A percentile compares a stretch with the other conserved stretches of the same genome.
Evolutionary conservation across 37 sponge, comb jelly and placozoan species (phyloP).

Genomic region (Halisarca cf. caerulea): DNA sequence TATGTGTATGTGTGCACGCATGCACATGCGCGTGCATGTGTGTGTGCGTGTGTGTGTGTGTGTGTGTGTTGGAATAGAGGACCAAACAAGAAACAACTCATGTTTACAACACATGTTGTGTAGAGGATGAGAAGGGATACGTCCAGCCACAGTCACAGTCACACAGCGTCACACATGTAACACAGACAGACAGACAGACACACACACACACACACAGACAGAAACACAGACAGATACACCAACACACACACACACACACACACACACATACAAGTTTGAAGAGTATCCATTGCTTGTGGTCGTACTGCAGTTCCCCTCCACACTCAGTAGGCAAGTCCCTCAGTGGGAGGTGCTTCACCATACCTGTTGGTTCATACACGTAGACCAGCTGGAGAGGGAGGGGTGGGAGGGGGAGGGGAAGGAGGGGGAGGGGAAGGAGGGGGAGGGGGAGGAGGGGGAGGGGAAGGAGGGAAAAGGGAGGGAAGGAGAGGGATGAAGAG

Average conservation of each 20-base stretch:
- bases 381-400: background rate
- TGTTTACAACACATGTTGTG: no score
- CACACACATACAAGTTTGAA: conserved; percentile 50
- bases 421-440: no score
- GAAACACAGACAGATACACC: background rate
- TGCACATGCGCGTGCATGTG: background rate
- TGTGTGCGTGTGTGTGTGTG: background rate
- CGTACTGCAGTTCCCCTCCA: conserved; percentile 60
- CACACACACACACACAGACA: background rate
- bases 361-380: background rate
- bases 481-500: no score
- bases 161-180: no score
- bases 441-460: background rate
- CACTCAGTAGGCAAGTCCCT: conserved; percentile 38
- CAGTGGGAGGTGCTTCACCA: background rate
- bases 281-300: conserved; percentile 55
- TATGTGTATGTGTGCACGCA: background rate
- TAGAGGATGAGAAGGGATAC: background rate
- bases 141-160: no score
- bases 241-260: no score
- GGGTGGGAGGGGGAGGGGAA: background rate
- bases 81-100: no score
- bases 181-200: background rate
- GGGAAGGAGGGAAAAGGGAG: background rate
- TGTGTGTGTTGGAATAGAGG: background rate